Percentiles rank a stretch among this genome's conserved stretches.
phyloP scores from a whole-genome alignment of 2,888 invertebrate genomes.

The Ennomos quercinarius region DNA sequence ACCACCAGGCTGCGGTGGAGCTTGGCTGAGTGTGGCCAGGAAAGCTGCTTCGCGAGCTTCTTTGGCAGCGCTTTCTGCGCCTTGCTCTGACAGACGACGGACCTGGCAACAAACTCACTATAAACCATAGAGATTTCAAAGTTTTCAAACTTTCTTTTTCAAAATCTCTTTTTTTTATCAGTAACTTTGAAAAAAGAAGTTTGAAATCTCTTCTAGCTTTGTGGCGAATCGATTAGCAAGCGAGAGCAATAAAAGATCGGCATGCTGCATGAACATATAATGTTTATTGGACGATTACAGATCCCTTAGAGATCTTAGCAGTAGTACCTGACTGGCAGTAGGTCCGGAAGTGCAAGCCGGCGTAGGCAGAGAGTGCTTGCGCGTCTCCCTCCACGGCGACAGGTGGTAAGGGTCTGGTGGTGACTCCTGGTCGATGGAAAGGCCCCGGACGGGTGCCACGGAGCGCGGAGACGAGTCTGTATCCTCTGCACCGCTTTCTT shows the following conservation, averaged over 20 bases:
- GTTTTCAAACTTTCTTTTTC: too few species aligned
- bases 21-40: constrained; percentile 91
- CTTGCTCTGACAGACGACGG: constrained; percentile 90
- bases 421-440: constrained; percentile 90
- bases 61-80: constrained; percentile 91
- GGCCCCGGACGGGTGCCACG: constrained; percentile 84
- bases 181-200: constrained; percentile 13
- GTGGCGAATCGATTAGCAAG: too few species aligned
- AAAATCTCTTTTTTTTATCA: too few species aligned
- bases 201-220: too few species aligned
- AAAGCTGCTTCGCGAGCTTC: constrained; percentile 93
- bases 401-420: constrained; percentile 92
- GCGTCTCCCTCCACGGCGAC: constrained; percentile 92
- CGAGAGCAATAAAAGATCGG: too few species aligned
- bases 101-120: constrained; percentile 75
- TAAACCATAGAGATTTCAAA: too few species aligned
- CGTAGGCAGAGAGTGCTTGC: constrained; percentile 94
- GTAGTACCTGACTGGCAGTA: constrained; percentile 91
- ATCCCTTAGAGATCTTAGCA: too few species aligned
- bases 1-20: constrained; percentile 90
- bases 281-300: too few species aligned
- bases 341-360: constrained; percentile 94
- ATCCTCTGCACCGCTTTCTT: constrained; percentile 89
- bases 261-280: too few species aligned
- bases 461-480: constrained; percentile 86